A percentile compares a stretch with the other conserved stretches of the same genome.
These are phyloP conservation scores for Cheumatopsyche charites DNA, from an alignment of 1,140 invertebrate species.

Conservation along the genomic window DNA sequence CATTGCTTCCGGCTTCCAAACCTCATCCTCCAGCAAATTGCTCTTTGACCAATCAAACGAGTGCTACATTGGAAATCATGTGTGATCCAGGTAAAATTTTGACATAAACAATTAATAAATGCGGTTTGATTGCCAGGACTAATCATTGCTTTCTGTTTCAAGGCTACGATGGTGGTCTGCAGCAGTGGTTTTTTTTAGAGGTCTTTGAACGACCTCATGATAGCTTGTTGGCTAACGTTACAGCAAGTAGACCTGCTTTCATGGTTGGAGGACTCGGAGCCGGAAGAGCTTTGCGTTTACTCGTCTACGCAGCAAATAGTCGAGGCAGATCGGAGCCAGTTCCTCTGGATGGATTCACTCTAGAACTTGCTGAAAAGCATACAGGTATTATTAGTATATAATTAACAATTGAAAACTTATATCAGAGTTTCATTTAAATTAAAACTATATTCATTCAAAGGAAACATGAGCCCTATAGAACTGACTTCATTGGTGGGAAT, in stretches of 20 bases:
- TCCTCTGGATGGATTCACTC: constrained; percentile 61
- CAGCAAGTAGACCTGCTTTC: constrained; percentile 59
- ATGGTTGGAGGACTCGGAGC: constrained; percentile 61
- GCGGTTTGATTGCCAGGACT: neutral
- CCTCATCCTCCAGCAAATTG: constrained; percentile 81
- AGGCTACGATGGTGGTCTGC: constrained; percentile 89
- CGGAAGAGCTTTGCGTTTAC: constrained; percentile 59
- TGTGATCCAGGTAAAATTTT: constrained; percentile 54
- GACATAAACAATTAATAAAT: neutral
- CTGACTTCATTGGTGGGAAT: constrained; percentile 57
- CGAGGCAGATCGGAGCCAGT: constrained; percentile 67
- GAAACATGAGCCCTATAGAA: constrained; percentile 58
- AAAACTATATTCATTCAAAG: constrained; percentile 47
- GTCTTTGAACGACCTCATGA: constrained; percentile 60
- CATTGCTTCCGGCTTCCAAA: constrained; percentile 73
- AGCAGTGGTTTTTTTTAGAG: constrained; percentile 82
- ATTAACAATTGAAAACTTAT: too few relatives aligned
- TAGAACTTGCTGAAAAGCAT: constrained; percentile 49
- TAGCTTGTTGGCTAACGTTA: constrained; percentile 59
- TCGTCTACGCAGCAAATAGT: constrained; percentile 67
- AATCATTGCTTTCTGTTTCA: neutral
- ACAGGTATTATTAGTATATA: constrained; percentile 29
- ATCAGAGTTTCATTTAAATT: neutral
- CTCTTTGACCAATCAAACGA: constrained; percentile 78
- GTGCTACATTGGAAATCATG: constrained; percentile 70